These are phyloP conservation scores for Aethina tumida DNA, from an alignment of 1,140 invertebrate genomes.

Conservation along the genomic window DNA sequence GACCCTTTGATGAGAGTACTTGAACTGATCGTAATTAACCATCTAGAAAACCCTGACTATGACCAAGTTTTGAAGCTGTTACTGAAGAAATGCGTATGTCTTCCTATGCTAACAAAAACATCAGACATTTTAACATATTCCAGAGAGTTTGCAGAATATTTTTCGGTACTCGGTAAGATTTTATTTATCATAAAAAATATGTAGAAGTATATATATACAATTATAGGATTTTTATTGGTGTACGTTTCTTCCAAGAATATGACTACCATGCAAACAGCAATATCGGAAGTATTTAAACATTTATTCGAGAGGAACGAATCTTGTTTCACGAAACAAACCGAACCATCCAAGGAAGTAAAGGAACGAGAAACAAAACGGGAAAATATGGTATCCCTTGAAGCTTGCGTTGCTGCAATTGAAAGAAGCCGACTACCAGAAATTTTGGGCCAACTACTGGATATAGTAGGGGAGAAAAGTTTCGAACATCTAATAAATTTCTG, in stretches of 20 bases:
- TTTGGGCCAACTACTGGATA: constrained; percentile 7
- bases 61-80: constrained; percentile 7
- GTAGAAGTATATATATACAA: background rate
- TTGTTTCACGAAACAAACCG: too few species aligned
- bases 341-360: too few species aligned
- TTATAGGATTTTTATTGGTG: constrained; percentile 12
- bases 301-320: constrained; percentile 6
- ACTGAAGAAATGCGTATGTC: constrained; percentile 9
- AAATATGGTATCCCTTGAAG: constrained; percentile 8
- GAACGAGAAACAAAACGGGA: too few species aligned
- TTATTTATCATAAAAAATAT: background rate
- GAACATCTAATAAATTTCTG: constrained; percentile 7
- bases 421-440: constrained; percentile 10
- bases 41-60: constrained; percentile 2
- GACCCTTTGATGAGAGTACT: constrained; percentile 9
- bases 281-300: constrained; percentile 3
- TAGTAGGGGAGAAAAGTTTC: constrained; percentile 8
- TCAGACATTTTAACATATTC: constrained; percentile 9
- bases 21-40: constrained; percentile 9
- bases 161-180: constrained; percentile 11
- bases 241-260: constrained; percentile 7
- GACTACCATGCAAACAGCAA: constrained; percentile 6
- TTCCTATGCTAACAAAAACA: constrained; percentile 7
- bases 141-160: constrained; percentile 14
- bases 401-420: constrained; percentile 1